Conservation (phyloP, 1,140 invertebrate species). For the Drosophila nikananu region DNA sequence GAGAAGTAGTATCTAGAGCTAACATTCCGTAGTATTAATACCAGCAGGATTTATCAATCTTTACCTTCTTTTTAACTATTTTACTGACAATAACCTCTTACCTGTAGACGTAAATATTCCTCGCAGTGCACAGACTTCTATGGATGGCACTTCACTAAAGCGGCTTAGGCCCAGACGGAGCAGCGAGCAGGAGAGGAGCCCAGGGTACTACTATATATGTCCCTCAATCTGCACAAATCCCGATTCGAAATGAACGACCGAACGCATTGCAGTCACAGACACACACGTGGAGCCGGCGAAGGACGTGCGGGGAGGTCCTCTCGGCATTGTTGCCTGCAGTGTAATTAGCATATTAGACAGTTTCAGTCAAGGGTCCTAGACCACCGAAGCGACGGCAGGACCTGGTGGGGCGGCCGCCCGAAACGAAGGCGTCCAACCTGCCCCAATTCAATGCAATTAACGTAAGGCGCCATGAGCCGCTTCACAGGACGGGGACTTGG, state of each 20-base stretch:
- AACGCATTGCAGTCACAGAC: constrained; percentile 71
- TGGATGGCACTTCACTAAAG: constrained; percentile 57
- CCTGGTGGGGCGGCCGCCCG: not conserved
- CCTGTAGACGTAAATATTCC: not conserved
- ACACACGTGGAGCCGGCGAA: constrained; percentile 20
- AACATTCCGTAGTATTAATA: not conserved
- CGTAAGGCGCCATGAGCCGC: constrained; percentile 65
- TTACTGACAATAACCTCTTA: not conserved
- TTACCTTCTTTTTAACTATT: not conserved
- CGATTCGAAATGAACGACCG: constrained; percentile 67
- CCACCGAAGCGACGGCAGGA: constrained; percentile 9
- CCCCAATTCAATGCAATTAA: constrained; percentile 76
- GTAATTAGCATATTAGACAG: constrained; percentile 82
- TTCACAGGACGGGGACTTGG: constrained; percentile 3
- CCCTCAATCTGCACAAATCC: constrained; percentile 66
- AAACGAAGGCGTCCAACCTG: constrained; percentile 53
- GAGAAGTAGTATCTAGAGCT: not conserved
- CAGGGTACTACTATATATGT: constrained; percentile 15
- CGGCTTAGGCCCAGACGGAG: constrained; percentile 63
- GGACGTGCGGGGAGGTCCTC: constrained; percentile 10
- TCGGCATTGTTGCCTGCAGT: constrained; percentile 68
- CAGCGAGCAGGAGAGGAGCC: constrained; percentile 10
- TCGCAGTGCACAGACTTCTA: constrained; percentile 30
- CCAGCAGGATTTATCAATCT: too few species aligned
- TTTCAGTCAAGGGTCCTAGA: constrained; percentile 51